A percentile compares a stretch with the other conserved stretches of the same genome.
Conservation (phyloP, 2,113 vertebrate genomes). For the Gobiocypris rarus region DNA sequence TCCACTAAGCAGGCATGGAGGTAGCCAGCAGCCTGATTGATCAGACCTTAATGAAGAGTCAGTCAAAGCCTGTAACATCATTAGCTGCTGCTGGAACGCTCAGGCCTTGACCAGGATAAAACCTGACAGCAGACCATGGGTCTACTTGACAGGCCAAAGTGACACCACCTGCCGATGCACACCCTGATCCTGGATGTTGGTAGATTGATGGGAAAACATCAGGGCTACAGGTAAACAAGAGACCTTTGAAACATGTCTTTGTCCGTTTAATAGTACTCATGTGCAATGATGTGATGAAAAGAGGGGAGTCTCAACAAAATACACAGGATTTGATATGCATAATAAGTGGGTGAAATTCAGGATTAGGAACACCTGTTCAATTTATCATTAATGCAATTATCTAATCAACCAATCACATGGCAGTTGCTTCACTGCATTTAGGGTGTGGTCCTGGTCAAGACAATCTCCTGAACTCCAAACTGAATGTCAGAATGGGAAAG, state of each 20-base stretch:
- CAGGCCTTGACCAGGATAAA: slow-evolving; percentile 57
- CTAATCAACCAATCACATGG: no score
- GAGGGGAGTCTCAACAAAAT: background rate
- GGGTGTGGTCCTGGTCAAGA: no score
- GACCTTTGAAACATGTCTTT: background rate
- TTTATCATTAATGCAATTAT: no score
- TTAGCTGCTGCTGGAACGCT: slow-evolving; percentile 64
- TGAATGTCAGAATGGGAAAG: no score
- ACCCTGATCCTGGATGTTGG: background rate
- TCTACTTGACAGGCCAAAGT: slow-evolving; percentile 61
- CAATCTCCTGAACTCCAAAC: no score
- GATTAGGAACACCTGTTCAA: no score
- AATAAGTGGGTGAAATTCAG: background rate
- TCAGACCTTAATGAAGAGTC: slow-evolving; percentile 75
- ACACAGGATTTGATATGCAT: background rate
- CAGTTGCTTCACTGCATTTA: no score
- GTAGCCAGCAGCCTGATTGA: slow-evolving; percentile 63
- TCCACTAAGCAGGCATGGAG: slow-evolving; percentile 25
- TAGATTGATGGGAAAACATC: slow-evolving; percentile 28
- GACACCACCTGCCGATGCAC: slow-evolving; percentile 23
- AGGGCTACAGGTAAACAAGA: slow-evolving; percentile 14
- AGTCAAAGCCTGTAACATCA: slow-evolving; percentile 72
- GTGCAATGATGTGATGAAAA: background rate
- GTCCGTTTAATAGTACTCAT: background rate
- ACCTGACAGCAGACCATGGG: slow-evolving; percentile 49